These are phyloP conservation scores for cattle (Bos taurus) DNA, from an alignment of 2,113 vertebrate species.

Conservation along the genomic window DNA sequence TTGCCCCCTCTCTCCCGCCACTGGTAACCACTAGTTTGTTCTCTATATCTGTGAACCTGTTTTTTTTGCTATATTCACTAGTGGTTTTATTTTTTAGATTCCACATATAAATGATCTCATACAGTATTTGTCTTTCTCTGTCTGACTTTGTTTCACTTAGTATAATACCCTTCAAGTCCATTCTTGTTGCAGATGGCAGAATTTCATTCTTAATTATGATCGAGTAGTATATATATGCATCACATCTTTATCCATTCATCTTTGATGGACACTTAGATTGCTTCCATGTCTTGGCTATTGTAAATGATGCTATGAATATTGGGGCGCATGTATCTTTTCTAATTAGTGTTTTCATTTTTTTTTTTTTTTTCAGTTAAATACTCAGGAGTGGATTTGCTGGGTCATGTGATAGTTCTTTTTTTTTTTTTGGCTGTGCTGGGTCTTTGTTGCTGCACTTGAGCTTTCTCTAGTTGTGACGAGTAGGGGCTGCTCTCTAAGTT, in stretches of 20 bases:
- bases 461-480: not conserved
- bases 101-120: not conserved
- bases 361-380: not conserved
- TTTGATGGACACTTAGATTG: not conserved
- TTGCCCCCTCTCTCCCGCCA: not conserved
- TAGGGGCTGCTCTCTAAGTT: not conserved
- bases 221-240: not conserved
- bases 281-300: not conserved
- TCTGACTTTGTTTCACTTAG: not conserved
- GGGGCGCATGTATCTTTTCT: not conserved
- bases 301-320: not conserved
- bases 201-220: not conserved
- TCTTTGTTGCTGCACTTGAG: not conserved
- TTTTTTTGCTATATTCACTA: not conserved
- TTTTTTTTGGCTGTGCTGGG: not conserved
- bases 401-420: not conserved
- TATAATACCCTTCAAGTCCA: not conserved
- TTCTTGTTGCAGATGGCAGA: not conserved
- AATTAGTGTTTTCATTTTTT: not conserved
- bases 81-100: not conserved
- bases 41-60: not conserved
- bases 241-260: not conserved
- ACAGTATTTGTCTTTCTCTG: not conserved
- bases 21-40: not conserved
- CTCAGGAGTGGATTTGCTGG: not conserved